Base-by-base conservation (phyloP, 2,888 invertebrate species). In the Tuberolachnus salignus region DNA sequence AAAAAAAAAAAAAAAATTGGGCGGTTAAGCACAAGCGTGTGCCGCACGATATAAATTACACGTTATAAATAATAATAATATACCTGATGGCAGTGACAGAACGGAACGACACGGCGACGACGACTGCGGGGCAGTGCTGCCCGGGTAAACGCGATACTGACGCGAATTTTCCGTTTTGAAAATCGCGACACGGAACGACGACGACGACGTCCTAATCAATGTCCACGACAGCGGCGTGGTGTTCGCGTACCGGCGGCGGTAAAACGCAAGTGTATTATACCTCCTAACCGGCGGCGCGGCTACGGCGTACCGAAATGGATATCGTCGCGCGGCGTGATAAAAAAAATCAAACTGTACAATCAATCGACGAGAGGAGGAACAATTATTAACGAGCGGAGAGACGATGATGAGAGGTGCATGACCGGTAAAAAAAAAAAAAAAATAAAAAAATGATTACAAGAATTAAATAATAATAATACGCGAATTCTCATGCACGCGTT, bases 241-340 rank as follows among this genome's bases (percentile, higher is more conserved):
- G 26, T 16, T 51, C 6, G 49, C 14, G 49, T 2, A 51, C 49
- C 26, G 53, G 69, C 55, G 26, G 61, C 11, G 53, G 64, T 51
- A 53, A 51, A n/a, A 64, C 74, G 55, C 53, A 57, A 21, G 42
- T 49, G 46, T n/a, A n/a, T n/a, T n/a, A n/a, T n/a, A n/a, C n/a
- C n/a, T n/a, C n/a, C n/a, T n/a, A n/a, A 8, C 53, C 42, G 53
- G 53, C 69, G n/a, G 46, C n/a, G 16, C 14, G 66, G 46, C 44
- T 14, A 19, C 16, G 16, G 10, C 9, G 44, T 1, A 8, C 59
- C 59, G 61, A 63, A 1, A 63, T 46, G 21, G 46, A 14, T 70
- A 23, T 71, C 23, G 44, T 8, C 9, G 4, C 9, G 14, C 1
- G 10, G 21, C 14, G 1, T 14, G 14, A 34, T 34, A 11, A 21